phyloP scores from a whole-genome alignment of 2,888 invertebrate genomes.

The Elegia similella region DNA sequence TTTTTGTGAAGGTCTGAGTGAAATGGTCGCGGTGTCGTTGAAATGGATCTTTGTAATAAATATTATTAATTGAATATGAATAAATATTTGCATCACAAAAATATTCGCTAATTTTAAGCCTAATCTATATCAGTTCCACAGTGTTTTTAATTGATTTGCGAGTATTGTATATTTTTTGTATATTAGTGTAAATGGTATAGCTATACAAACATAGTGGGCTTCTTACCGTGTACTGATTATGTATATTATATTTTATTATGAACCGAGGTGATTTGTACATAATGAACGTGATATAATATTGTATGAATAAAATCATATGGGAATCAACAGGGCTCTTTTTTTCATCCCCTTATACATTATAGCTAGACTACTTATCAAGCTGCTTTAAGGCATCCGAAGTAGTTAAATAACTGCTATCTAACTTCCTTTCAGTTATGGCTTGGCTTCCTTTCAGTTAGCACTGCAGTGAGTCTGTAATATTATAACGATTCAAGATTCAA shows the following conservation, averaged over 20 bases:
- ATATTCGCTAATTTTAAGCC: background rate
- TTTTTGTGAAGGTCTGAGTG: no score
- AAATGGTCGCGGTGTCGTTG: no score
- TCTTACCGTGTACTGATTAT: slow-evolving; percentile 41
- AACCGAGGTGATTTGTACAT: slow-evolving; percentile 69
- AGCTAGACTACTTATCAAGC: background rate
- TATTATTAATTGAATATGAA: slow-evolving; percentile 1
- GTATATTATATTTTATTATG: slow-evolving; percentile 56
- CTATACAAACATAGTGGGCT: slow-evolving; percentile 26
- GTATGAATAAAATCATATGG: slow-evolving; percentile 56
- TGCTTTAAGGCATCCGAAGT: no score
- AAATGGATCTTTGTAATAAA: background rate
- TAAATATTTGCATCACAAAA: slow-evolving; percentile 12
- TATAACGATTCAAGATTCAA: no score
- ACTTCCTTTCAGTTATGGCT: no score
- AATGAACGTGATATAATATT: slow-evolving; percentile 61
- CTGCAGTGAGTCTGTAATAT: no score
- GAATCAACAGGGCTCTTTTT: slow-evolving; percentile 28
- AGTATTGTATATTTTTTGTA: slow-evolving; percentile 30
- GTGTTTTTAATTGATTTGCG: slow-evolving; percentile 23
- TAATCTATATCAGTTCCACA: background rate
- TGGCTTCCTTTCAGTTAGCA: no score
- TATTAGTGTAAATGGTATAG: slow-evolving; percentile 35
- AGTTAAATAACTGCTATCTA: no score
- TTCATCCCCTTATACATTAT: slow-evolving; percentile 18